Base-by-base conservation (phyloP, 64 coral and sea anemone genomes). In the Catalaphyllia jardinei region DNA sequence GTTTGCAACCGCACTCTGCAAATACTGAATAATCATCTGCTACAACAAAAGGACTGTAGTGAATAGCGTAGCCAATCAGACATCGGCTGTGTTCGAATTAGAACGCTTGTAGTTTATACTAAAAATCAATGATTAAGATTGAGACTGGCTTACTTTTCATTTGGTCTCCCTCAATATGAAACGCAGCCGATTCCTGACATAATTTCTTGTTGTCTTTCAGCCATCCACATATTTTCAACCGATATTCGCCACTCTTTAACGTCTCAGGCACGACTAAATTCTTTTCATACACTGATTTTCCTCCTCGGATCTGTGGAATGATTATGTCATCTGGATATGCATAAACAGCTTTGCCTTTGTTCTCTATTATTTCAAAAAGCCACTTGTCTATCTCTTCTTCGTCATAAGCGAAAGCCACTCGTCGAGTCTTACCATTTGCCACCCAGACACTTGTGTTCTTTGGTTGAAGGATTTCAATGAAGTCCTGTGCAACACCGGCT, bases 381-480 rank as follows among this genome's bases (percentile, higher is more conserved):
- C 93, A 94, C 0, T 57, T 81, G 77, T 94, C 85, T 15, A 79
- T 69, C 4, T 86, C 75, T 13, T 76, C 86, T 17, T 91, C 86
- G 18, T 8, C 31, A 71, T 72, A 83, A 4, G 39, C 71, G 29
- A 95, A 92, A 0, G 75, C 18, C 16, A 95, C 89, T 46, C 86
- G 76, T 52, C 94, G 78, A 38, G 77, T 8, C 39, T 85, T 95
- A 17, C 86, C 90, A 67, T 95, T 95, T 16, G 90, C 89, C 8
- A 92, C 94, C 94, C 94, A 95, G 51, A 95, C n/a, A 28, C 85
- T 85, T 10, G 94, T 77, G n/a, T 79, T 59, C 55, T 86, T 88
- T 0, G 94, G 94, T 29, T 84, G 79, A n/a, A 72, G 29, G 27
- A 93, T 89, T 75, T 75, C 35, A 16, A 93, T 59, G 14, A 10